These are phyloP conservation scores for Plecturocebus donacophilus DNA, from an alignment of 2,113 vertebrate species.

Conservation along the genomic window DNA sequence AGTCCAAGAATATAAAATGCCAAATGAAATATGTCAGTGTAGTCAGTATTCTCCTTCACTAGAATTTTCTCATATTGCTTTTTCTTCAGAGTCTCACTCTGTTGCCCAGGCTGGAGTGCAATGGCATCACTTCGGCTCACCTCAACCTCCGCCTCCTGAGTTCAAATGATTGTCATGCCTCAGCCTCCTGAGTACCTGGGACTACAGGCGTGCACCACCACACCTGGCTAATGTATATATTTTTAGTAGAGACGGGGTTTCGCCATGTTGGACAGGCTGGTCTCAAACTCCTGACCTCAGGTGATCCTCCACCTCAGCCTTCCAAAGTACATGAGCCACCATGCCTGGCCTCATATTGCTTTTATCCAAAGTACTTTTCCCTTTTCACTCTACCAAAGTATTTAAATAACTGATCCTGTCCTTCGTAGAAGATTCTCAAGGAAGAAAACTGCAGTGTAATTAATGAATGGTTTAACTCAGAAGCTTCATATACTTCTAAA, in stretches of 20 bases:
- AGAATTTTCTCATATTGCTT: not conserved
- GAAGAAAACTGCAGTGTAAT: not conserved
- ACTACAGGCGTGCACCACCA: too few species aligned
- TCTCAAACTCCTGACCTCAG: too few species aligned
- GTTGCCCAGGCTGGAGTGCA: too few species aligned
- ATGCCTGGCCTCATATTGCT: not conserved
- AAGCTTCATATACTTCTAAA: conserved; percentile 24
- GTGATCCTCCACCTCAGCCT: too few species aligned
- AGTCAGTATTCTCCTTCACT: not conserved
- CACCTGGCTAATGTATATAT: too few species aligned
- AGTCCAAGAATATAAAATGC: conserved; percentile 14
- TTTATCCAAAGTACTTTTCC: conserved; percentile 7
- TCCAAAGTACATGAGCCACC: too few species aligned
- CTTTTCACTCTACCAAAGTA: conserved; percentile 22
- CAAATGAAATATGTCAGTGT: not conserved
- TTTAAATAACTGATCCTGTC: not conserved
- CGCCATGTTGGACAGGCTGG: too few species aligned
- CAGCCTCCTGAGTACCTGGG: too few species aligned
- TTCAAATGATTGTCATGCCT: too few species aligned
- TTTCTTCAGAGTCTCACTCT: not conserved
- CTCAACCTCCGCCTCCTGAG: too few species aligned
- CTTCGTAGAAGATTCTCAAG: conserved; percentile 37
- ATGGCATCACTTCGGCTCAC: too few species aligned
- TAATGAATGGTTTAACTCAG: conserved; percentile 5
- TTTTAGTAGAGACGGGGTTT: too few species aligned